Base-by-base conservation (phyloP, 2,113 vertebrate species). In the Passerina amoena region DNA sequence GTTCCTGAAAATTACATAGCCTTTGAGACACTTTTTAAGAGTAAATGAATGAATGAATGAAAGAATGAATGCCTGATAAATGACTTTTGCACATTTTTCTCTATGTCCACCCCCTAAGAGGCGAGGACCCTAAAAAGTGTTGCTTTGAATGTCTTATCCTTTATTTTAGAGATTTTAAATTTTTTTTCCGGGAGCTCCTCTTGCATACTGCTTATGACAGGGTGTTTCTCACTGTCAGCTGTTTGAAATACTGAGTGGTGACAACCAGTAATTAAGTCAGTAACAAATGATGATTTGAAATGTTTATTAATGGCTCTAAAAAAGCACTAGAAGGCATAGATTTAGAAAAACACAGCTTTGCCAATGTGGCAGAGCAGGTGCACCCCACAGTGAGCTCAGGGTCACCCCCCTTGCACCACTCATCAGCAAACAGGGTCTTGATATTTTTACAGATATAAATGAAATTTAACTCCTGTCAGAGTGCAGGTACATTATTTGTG, bases 391-490 rank as follows among this genome's bases (percentile, higher is more conserved):
- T 2, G 5, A 87, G 31, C 30, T 60, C 50, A 38, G 31, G 5
- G n/a, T 16, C 63, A 25, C 4, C 4, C 5, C 8, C 24, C n/a
- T 87, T 79, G n/a, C 40, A 56, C 37, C 0, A 0, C 31, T 85
- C 15, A 54, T 38, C 3, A 8, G 2, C 54, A 78, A 45, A 81
- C 11, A 38, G 33, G 8, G 23, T 81, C 68, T 78, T 42, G 44
- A 48, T 86, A n/a, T 47, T 88, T 90, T 81, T 86, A 68, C 38
- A 77, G 56, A 84, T 85, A 90, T 3, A 82, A 63, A 44, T 65
- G 68, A 91, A 82, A 88, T 88, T 86, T 70, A 73, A 77, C 54
- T 91, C 50, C 64, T 86, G 44, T 31, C 66, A 64, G 54, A 73
- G 30, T 37, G 30, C 22, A 38, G 77, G 30, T 30, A 45, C 11